Conservation (phyloP, 1,140 invertebrate species). For the Hydropsyche tenuis region DNA sequence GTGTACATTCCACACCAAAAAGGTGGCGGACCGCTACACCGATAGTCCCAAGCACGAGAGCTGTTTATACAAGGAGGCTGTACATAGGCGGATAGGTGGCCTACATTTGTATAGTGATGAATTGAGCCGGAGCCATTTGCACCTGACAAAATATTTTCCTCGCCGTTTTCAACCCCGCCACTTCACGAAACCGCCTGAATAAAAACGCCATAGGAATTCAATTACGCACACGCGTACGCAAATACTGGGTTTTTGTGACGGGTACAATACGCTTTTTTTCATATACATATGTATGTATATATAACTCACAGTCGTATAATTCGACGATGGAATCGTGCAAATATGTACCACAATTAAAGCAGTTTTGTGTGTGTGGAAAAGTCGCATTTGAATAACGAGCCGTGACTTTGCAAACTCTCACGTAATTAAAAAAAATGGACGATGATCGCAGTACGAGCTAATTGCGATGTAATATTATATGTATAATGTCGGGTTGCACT, state of each 20-base stretch:
- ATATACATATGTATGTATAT: too few species aligned
- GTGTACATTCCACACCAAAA: background rate
- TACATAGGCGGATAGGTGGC: background rate
- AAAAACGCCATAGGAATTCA: slow-evolving; percentile 1
- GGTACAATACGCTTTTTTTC: too few species aligned
- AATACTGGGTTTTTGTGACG: too few species aligned
- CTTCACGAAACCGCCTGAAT: background rate
- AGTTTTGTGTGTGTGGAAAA: too few species aligned
- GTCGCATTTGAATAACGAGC: too few species aligned
- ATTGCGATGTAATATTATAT: background rate
- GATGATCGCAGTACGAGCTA: background rate
- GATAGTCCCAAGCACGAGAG: background rate
- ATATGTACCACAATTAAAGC: too few species aligned
- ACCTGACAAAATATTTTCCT: slow-evolving; percentile 17
- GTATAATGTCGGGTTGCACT: too few species aligned
- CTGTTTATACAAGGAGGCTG: background rate
- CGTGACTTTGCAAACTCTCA: too few species aligned
- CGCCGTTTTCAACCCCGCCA: background rate
- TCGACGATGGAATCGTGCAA: too few species aligned
- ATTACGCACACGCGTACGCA: slow-evolving; percentile 6
- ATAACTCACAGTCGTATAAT: too few species aligned
- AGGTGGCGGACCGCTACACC: background rate
- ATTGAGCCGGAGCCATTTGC: background rate
- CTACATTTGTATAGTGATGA: slow-evolving; percentile 9
- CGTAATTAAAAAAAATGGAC: background rate